phyloP scores from a whole-genome alignment of 2,888 invertebrate genomes.

The Drosophila macrothrix region DNA sequence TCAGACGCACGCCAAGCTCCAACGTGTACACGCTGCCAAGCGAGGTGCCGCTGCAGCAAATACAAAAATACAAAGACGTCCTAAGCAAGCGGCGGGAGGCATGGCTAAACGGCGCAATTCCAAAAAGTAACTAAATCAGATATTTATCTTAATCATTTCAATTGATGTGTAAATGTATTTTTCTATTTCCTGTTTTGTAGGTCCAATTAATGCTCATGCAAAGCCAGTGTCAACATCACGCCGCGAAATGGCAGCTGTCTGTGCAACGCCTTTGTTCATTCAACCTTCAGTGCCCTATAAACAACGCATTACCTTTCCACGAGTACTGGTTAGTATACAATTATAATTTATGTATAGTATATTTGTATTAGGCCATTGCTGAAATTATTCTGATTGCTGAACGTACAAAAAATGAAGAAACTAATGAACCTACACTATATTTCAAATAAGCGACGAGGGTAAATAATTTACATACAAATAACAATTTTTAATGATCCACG shows the following conservation, averaged over 20 bases:
- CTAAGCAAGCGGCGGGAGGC: conserved; percentile 72
- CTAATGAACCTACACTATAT: not conserved
- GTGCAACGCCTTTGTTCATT: conserved; percentile 58
- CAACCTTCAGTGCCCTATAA: conserved; percentile 77
- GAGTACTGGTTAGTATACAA: conserved; percentile 85
- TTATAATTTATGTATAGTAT: not conserved
- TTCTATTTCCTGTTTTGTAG: conserved; percentile 22
- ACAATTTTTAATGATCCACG: not conserved
- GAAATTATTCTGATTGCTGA: not conserved
- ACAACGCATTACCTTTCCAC: conserved; percentile 84
- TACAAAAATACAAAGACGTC: conserved; percentile 82
- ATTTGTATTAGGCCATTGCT: not conserved
- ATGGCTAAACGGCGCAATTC: conserved; percentile 63
- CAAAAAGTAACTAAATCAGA: conserved; percentile 41
- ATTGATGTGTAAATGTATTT: not conserved
- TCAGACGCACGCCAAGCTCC: conserved; percentile 63
- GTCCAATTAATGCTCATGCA: conserved; percentile 35
- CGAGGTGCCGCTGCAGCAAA: conserved; percentile 78
- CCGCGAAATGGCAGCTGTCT: conserved; percentile 29
- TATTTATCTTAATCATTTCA: not conserved
- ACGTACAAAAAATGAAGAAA: not conserved
- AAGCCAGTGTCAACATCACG: conserved; percentile 15
- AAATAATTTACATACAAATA: not conserved
- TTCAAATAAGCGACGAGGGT: not conserved
- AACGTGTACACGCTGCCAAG: conserved; percentile 74